phyloP scores from a whole-genome alignment of 2,113 vertebrate species.

The Vulpes vulpes region DNA sequence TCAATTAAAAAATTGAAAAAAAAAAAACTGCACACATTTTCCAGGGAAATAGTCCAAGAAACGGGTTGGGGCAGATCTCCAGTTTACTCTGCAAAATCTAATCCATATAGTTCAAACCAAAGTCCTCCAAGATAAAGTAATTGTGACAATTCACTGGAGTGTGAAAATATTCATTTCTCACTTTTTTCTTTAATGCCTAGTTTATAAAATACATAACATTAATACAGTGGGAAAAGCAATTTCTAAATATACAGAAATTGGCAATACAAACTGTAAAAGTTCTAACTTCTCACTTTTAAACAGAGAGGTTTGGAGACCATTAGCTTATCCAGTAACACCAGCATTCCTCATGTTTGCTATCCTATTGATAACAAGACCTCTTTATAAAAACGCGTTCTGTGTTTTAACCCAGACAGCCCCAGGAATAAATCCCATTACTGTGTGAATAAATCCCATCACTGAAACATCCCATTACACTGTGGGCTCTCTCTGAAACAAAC shows the following conservation, averaged over 20 bases:
- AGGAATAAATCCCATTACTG: background rate
- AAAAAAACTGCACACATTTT: background rate
- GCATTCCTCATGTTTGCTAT: background rate
- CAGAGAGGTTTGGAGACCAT: background rate
- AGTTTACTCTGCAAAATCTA: constrained; percentile 11
- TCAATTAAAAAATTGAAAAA: background rate
- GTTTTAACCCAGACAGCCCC: background rate
- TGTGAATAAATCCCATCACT: background rate
- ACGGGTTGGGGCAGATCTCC: background rate
- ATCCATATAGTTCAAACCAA: constrained; percentile 3
- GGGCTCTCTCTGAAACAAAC: background rate
- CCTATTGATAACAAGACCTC: background rate
- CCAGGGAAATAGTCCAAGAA: background rate
- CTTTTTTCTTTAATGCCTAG: background rate
- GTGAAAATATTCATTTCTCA: background rate
- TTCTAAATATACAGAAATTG: background rate
- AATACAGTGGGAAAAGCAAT: background rate
- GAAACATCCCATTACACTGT: background rate
- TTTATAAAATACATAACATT: background rate
- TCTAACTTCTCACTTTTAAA: background rate
- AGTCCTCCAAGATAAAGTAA: constrained; percentile 1
- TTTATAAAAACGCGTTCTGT: background rate
- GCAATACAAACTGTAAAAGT: background rate
- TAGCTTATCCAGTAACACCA: background rate
- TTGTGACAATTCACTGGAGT: background rate